Evolutionary conservation across 1,140 invertebrate genomes (phyloP), one percentile per base, ranked within the genome.

Genomic region (Aphidius ervi): DNA sequence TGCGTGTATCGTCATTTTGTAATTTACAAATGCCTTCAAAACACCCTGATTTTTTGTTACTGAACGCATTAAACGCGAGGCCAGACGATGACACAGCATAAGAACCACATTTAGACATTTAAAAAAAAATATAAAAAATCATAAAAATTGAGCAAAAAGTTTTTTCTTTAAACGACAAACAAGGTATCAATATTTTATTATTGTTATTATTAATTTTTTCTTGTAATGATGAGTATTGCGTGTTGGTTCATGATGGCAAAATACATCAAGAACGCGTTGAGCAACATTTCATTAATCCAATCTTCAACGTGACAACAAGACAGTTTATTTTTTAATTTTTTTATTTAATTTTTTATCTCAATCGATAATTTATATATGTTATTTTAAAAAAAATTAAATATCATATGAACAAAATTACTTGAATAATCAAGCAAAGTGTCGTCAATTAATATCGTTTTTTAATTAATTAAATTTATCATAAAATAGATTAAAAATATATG

Each of bases 11-110:
- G 7, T 10, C 42, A 43, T 16, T 47, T 58, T 40, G 55, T 46
- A 46, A 53, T 58, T 16, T 37, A 58, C 16, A 41, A 39, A 50
- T 47, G 57, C 46, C 37, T 62, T 42, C 37, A 58, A 61, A 61
- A 54, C 49, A 62, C 52, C 16, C n/a, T 42, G 55, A 23, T 40
- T 60, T 31, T 31, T 54, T 54, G 40, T 54, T 54, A 39, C 40
- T 37, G 39, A 54, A 54, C 39, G 40, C 23, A 31, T 40, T 16
- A 16, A 16, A 16, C 49, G 65, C 69, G 65, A 61, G 63, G 55
- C 65, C 69, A 70, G 69, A 70, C 69, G 69, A 67, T 70, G 69
- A 70, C 66, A 69, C 69, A 68, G 48, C 54, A 48, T 48, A 55
- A 3, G 1, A 54, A 63, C 52, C 68, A 59, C 62, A 65, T 70